A percentile compares a stretch with the other conserved stretches of the same genome.
phyloP scores from a whole-genome alignment of 92 coral and sea anemone species.

The Muricea muricata region DNA sequence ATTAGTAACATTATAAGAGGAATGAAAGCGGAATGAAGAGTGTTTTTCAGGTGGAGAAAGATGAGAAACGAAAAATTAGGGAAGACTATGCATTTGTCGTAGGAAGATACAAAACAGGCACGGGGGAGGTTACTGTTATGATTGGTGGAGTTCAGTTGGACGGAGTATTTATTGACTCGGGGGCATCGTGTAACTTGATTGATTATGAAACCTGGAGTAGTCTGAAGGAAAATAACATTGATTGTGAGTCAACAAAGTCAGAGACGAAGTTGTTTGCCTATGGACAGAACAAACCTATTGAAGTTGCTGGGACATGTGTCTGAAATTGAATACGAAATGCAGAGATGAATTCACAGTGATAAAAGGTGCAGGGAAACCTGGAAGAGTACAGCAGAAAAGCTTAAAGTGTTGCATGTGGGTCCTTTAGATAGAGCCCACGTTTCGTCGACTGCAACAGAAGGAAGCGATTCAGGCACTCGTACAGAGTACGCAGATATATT shows the following conservation, averaged over 20 bases:
- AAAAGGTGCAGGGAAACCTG: constrained; percentile 41
- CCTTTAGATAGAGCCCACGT: too few species aligned
- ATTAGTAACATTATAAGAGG: too few species aligned
- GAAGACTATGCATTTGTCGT: constrained; percentile 52
- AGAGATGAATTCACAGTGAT: constrained; percentile 68
- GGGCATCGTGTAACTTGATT: constrained; percentile 56
- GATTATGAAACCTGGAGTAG: constrained; percentile 48
- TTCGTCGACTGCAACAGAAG: too few species aligned
- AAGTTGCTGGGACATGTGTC: constrained; percentile 38
- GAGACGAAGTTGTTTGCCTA: constrained; percentile 46
- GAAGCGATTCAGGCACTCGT: background rate
- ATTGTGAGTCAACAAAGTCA: constrained; percentile 43
- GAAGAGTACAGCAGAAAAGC: constrained; percentile 27
- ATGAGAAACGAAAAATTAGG: background rate
- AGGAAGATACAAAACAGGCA: background rate
- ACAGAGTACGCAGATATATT: constrained; percentile 2
- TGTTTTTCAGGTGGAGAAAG: background rate
- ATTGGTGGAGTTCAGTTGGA: constrained; percentile 53
- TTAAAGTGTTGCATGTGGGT: constrained; percentile 23
- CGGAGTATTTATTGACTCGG: constrained; percentile 51
- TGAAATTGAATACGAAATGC: constrained; percentile 45
- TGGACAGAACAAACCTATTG: constrained; percentile 45
- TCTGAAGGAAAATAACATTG: constrained; percentile 31
- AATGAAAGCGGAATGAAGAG: background rate
- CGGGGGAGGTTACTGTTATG: background rate